Percentiles rank a stretch among this genome's conserved stretches.
Conservation (phyloP, 2,797 vertebrate species). For the Lycodopsis pacificus region DNA sequence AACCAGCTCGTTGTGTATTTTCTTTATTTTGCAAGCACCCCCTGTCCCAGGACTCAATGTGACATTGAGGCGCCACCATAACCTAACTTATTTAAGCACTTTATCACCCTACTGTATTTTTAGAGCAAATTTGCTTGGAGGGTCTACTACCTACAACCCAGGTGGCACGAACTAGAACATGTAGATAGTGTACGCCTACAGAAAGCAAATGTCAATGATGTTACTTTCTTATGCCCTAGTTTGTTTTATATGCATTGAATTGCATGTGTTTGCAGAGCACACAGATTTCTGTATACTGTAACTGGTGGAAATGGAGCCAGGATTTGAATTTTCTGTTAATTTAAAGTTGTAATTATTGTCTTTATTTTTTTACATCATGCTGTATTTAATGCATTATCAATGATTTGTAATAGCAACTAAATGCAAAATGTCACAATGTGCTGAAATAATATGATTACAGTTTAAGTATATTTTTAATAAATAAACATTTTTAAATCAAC, state of each 20-base stretch:
- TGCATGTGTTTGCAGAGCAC: constrained; percentile 34
- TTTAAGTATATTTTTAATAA: constrained; percentile 76
- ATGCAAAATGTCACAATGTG: constrained; percentile 38
- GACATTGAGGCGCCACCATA: constrained; percentile 52
- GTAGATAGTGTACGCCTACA: constrained; percentile 14
- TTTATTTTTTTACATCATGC: constrained; percentile 57
- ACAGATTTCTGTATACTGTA: constrained; percentile 57
- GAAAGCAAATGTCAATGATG: constrained; percentile 42
- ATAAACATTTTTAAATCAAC: constrained; percentile 57
- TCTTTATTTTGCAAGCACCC: constrained; percentile 59
- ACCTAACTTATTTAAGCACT: constrained; percentile 73
- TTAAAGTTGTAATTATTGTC: constrained; percentile 51
- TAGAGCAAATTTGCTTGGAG: constrained; percentile 40
- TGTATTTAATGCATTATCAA: constrained; percentile 49
- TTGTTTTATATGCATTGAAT: constrained; percentile 44
- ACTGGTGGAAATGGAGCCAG: constrained; percentile 54
- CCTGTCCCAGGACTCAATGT: constrained; percentile 45
- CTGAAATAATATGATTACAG: constrained; percentile 57
- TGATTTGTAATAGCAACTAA: constrained; percentile 21
- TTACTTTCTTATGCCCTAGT: constrained; percentile 49
- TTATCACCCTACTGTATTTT: constrained; percentile 76
- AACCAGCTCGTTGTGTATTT: constrained; percentile 34
- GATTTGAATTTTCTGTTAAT: constrained; percentile 54
- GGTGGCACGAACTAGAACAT: constrained; percentile 29
- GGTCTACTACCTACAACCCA: constrained; percentile 41